Percentiles rank a stretch among this genome's conserved stretches.
Evolutionary conservation across 2,888 invertebrate species (phyloP).

Genomic region (Chesias legatella): DNA sequence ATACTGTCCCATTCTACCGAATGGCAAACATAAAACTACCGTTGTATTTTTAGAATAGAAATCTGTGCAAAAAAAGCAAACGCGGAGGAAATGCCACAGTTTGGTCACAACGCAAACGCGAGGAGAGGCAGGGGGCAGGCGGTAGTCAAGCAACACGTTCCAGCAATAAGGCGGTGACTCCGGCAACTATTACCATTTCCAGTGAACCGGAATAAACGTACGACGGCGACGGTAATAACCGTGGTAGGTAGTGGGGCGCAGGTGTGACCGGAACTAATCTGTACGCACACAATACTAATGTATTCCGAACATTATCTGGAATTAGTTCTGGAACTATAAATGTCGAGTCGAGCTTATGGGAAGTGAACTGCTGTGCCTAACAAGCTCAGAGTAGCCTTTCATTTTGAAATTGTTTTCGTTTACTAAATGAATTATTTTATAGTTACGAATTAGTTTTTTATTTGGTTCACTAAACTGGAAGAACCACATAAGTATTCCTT

Average conservation of each 20-base stretch:
- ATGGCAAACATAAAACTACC: slow-evolving; percentile 8
- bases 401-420: too few relatives aligned
- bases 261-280: slow-evolving; percentile 28
- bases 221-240: slow-evolving; percentile 42
- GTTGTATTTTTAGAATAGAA: slow-evolving; percentile 12
- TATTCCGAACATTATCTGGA: slow-evolving; percentile 20
- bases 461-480: too few relatives aligned
- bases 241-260: slow-evolving; percentile 31
- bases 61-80: slow-evolving; percentile 13
- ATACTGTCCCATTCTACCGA: too few relatives aligned
- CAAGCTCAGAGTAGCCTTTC: too few relatives aligned
- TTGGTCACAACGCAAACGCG: slow-evolving; percentile 24
- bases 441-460: too few relatives aligned
- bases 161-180: slow-evolving; percentile 44
- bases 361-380: too few relatives aligned
- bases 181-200: slow-evolving; percentile 53
- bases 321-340: slow-evolving; percentile 17
- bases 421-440: too few relatives aligned
- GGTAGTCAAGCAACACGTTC: slow-evolving; percentile 41
- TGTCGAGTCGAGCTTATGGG: slow-evolving; percentile 6
- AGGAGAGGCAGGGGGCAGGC: slow-evolving; percentile 22
- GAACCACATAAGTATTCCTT: too few relatives aligned
- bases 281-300: slow-evolving; percentile 17
- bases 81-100: slow-evolving; percentile 26
- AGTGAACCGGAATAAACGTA: slow-evolving; percentile 63